These are phyloP conservation scores for Leptinotarsa rubiginosa DNA, from an alignment of 2,888 invertebrate species.

Conservation along the genomic window DNA sequence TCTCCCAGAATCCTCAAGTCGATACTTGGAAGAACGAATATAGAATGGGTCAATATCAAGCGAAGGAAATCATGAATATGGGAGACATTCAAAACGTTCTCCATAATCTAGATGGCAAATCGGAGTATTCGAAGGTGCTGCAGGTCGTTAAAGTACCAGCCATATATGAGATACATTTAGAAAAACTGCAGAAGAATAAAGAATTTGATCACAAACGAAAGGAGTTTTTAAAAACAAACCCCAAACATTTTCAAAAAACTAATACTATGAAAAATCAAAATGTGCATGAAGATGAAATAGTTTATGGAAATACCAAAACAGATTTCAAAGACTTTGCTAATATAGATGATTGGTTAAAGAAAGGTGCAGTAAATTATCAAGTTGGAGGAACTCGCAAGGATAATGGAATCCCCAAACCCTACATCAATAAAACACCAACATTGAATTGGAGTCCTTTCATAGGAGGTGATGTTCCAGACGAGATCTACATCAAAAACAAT, in stretches of 20 bases:
- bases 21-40: neutral
- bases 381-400: neutral
- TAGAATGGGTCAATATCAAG: neutral
- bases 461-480: neutral
- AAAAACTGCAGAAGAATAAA: slow-evolving; percentile 32
- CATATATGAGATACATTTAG: slow-evolving; percentile 54
- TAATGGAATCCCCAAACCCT: neutral
- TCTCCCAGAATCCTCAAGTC: neutral
- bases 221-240: neutral
- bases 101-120: slow-evolving; percentile 31
- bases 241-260: neutral
- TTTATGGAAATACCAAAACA: slow-evolving; percentile 5
- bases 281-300: neutral
- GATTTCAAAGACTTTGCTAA: slow-evolving; percentile 17
- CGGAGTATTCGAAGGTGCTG: slow-evolving; percentile 43
- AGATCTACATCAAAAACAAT: neutral
- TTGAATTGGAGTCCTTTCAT: neutral
- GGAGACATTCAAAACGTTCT: slow-evolving; percentile 42
- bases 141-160: slow-evolving; percentile 56
- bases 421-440: neutral
- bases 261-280: neutral
- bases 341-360: slow-evolving; percentile 19
- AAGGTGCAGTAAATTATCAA: neutral
- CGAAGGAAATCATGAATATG: slow-evolving; percentile 27
- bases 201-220: neutral